Conservation (phyloP, 2,888 invertebrate genomes). For the Pocota personata region DNA sequence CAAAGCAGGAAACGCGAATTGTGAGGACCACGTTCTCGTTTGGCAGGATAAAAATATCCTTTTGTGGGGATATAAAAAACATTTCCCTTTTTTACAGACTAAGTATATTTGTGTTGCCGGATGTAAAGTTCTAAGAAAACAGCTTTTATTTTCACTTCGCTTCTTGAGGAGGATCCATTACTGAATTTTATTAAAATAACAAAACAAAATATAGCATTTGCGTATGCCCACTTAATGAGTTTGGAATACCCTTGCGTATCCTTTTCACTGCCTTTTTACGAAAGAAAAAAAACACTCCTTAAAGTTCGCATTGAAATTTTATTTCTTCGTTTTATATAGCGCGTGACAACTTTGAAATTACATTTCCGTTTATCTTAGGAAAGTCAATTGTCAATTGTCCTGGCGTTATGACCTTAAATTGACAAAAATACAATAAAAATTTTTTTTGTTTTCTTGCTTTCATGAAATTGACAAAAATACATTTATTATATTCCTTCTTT, state of each 20-base stretch:
- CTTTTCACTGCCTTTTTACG: background rate
- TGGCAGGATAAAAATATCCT: background rate
- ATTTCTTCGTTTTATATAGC: background rate
- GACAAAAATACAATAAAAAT: background rate
- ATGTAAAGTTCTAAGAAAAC: constrained; percentile 1
- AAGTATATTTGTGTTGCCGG: constrained; percentile 1
- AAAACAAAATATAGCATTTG: constrained; percentile 2
- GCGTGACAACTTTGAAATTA: constrained; percentile 6
- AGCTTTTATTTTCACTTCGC: constrained; percentile 13
- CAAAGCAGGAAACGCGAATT: background rate
- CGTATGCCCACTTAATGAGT: constrained; percentile 26
- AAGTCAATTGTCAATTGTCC: constrained; percentile 16
- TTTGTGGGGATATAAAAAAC: background rate
- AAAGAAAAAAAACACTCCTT: background rate
- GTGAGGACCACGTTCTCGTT: background rate
- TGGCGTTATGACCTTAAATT: background rate
- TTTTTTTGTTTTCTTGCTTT: background rate
- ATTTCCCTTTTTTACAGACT: background rate
- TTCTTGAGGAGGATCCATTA: constrained; percentile 12
- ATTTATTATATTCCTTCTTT: background rate
- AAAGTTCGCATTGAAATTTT: background rate
- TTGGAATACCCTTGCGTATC: constrained; percentile 1
- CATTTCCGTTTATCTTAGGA: background rate
- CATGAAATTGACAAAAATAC: background rate
- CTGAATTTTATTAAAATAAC: constrained; percentile 19